phyloP scores from a whole-genome alignment of 2,797 vertebrate species.

The Ficedula albicollis region DNA sequence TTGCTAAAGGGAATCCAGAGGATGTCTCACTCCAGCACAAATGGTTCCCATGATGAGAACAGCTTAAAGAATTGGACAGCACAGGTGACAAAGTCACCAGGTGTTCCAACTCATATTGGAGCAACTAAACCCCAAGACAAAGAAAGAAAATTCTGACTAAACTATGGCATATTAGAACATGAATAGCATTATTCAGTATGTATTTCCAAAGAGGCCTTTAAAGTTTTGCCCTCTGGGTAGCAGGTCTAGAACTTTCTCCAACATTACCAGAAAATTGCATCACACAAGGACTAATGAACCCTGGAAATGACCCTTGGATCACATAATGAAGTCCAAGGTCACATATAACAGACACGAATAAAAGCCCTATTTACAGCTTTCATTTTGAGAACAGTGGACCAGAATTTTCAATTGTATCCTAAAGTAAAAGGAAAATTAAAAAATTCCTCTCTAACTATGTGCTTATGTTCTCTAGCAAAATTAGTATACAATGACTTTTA shows the following conservation, averaged over 20 bases:
- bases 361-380: background rate
- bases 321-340: background rate
- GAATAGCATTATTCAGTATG: background rate
- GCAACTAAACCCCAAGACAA: background rate
- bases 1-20: background rate
- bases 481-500: background rate
- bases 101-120: background rate
- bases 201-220: background rate
- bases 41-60: background rate
- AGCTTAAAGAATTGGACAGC: background rate
- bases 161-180: rapidly evolving
- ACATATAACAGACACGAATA: background rate
- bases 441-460: background rate
- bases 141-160: background rate
- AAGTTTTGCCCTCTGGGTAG: background rate
- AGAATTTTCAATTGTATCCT: background rate
- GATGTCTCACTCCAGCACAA: background rate
- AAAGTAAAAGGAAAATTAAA: background rate
- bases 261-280: background rate
- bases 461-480: background rate
- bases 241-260: background rate
- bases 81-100: background rate
- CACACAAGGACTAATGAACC: background rate
- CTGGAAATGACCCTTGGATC: background rate
- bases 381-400: background rate